Evolutionary conservation across 2,888 invertebrate species (phyloP).

Genomic region (Sthenelais limicola): DNA sequence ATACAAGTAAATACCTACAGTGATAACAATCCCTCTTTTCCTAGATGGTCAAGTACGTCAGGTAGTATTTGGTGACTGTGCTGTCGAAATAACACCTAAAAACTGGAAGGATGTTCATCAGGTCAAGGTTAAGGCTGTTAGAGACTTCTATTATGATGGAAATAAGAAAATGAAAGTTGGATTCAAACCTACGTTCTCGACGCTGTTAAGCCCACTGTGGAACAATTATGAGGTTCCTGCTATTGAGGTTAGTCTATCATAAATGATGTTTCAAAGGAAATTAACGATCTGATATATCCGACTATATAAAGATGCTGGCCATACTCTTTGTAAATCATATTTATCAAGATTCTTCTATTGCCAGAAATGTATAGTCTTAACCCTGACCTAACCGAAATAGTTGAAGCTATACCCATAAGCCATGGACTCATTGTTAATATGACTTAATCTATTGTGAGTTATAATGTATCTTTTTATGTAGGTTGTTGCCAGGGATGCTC

Average conservation of each 20-base stretch:
- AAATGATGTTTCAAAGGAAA: too few species aligned
- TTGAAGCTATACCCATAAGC: too few species aligned
- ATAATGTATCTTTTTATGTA: too few species aligned
- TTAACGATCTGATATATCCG: too few species aligned
- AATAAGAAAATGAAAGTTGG: conserved; percentile 47
- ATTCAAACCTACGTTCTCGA: conserved; percentile 51
- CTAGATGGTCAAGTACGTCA: conserved; percentile 51
- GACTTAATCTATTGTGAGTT: too few species aligned
- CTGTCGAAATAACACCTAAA: conserved; percentile 49
- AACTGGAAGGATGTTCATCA: conserved; percentile 50
- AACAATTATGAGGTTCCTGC: conserved; percentile 49
- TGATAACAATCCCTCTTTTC: background rate
- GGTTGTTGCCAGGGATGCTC: conserved; percentile 44
- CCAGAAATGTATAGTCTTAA: too few species aligned
- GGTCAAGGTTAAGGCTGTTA: conserved; percentile 50
- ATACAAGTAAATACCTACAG: background rate
- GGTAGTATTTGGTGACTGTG: conserved; percentile 53
- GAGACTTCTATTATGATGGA: conserved; percentile 52
- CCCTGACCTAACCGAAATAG: too few species aligned
- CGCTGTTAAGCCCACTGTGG: conserved; percentile 47
- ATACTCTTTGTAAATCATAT: too few species aligned
- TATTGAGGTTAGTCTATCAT: conserved; percentile 48
- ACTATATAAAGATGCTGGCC: too few species aligned
- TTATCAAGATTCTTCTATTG: too few species aligned
- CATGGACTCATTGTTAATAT: too few species aligned